phyloP scores from a whole-genome alignment of 2,113 vertebrate species.

The Pan paniscus region DNA sequence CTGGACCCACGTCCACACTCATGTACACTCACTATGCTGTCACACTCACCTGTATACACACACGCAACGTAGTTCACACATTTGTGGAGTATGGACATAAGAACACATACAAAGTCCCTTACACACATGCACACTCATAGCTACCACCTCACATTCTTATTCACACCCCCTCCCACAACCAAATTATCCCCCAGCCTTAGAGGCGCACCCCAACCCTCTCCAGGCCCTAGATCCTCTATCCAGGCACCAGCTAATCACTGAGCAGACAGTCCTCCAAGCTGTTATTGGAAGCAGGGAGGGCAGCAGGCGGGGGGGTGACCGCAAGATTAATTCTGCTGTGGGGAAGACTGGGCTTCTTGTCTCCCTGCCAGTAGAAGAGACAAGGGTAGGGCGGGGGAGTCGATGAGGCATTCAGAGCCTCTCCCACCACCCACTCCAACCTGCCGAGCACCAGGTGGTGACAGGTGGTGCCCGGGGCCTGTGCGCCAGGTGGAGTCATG shows the following conservation, averaged over 20 bases:
- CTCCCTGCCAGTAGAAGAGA: neutral
- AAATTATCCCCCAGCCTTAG: neutral
- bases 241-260: neutral
- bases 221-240: neutral
- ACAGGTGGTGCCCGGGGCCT: conserved; percentile 60
- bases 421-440: conserved; percentile 23
- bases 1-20: neutral
- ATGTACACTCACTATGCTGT: neutral
- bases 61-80: too few species aligned
- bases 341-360: neutral
- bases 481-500: conserved; percentile 66
- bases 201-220: neutral
- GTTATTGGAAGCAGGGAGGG: neutral
- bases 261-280: neutral
- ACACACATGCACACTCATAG: neutral
- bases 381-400: neutral
- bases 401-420: conserved; percentile 13
- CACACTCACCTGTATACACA: neutral
- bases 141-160: neutral
- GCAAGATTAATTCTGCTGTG: neutral
- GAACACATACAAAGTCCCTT: neutral
- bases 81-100: fast-evolving
- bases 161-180: too few species aligned
- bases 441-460: conserved; percentile 68
- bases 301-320: neutral